Evolutionary conservation across 64 coral and sea anemone species (phyloP).

Genomic region (Montipora foliosa): DNA sequence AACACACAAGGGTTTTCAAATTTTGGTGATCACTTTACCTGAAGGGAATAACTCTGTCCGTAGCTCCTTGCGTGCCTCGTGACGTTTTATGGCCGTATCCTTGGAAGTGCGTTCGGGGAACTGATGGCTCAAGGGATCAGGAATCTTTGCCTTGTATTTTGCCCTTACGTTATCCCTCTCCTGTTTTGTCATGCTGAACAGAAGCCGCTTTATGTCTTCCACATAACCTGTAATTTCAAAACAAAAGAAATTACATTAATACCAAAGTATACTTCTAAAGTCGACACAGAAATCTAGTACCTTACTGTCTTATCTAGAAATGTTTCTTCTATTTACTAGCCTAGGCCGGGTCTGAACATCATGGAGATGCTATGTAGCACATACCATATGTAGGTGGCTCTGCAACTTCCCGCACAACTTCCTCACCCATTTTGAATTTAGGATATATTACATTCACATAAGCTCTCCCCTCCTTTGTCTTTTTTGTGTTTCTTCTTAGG

Average conservation of each 20-base stretch:
- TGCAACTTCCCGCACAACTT: background rate
- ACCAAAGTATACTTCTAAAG: background rate
- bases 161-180: background rate
- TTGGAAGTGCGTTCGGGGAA: no score
- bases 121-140: background rate
- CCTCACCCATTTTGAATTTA: no score
- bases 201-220: constrained; percentile 1
- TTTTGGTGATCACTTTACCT: background rate
- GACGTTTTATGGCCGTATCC: no score
- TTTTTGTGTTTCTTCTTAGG: no score
- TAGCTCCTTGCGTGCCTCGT: no score
- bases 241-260: background rate
- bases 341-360: no score
- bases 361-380: background rate
- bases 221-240: constrained; percentile 33
- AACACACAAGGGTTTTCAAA: background rate
- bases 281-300: background rate
- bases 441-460: no score
- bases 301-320: background rate
- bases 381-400: constrained; percentile 26
- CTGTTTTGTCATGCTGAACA: background rate
- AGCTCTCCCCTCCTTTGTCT: no score
- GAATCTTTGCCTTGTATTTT: constrained; percentile 22
- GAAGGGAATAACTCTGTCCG: no score
- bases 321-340: no score